Conservation (phyloP, 2,113 vertebrate species). For the Leptosomus discolor region DNA sequence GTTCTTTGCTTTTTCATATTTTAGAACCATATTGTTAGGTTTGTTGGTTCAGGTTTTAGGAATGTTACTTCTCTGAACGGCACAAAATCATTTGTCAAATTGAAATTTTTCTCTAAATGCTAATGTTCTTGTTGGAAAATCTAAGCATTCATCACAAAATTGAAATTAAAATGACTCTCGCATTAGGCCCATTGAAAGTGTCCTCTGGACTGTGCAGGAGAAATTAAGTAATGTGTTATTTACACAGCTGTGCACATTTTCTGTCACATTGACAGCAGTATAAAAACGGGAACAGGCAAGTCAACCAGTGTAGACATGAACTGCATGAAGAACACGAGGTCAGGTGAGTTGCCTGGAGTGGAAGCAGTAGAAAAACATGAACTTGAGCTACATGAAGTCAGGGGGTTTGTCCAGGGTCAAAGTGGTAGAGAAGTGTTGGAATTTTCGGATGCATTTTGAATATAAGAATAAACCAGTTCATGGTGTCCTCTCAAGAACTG, state of each 20-base stretch:
- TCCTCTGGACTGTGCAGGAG: background rate
- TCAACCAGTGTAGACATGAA: background rate
- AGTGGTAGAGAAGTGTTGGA: background rate
- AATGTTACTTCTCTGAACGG: background rate
- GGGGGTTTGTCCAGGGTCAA: background rate
- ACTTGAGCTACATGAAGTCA: background rate
- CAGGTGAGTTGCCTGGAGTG: background rate
- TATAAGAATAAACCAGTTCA: background rate
- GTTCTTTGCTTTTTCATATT: background rate
- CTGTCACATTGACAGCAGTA: background rate
- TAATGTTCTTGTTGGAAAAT: background rate
- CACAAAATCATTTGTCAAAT: background rate
- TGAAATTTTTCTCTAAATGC: background rate
- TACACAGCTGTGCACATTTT: background rate
- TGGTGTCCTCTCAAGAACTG: background rate
- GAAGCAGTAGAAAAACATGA: background rate
- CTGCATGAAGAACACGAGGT: background rate
- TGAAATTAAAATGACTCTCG: background rate
- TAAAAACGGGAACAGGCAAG: background rate
- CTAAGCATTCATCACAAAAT: background rate
- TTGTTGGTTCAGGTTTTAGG: background rate
- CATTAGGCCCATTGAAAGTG: background rate
- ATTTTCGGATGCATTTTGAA: background rate
- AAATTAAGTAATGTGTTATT: background rate
- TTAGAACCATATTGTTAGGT: background rate